Conservation (phyloP, 37 sponge, comb jelly and placozoan species). For the Mnemiopsis leidyi region DNA sequence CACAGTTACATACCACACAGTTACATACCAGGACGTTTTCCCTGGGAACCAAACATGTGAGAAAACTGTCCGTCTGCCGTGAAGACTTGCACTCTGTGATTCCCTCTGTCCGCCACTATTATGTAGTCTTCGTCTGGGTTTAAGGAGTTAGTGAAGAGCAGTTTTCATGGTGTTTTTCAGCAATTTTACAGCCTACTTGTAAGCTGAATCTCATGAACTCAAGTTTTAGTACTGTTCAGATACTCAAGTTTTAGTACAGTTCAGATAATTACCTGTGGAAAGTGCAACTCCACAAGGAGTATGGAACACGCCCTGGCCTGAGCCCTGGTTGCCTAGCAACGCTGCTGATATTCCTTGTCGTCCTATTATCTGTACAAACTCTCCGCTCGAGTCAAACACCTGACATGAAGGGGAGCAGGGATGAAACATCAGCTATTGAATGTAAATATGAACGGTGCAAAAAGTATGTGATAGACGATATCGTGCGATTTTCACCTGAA, state of each 20-base stretch:
- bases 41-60: background rate
- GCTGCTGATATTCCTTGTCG: constrained; percentile 13
- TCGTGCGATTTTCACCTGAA: too few relatives aligned
- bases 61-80: constrained; percentile 12
- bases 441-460: too few relatives aligned
- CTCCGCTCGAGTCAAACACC: constrained; percentile 32
- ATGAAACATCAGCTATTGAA: too few relatives aligned
- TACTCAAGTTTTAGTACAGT: too few relatives aligned
- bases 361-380: constrained; percentile 43
- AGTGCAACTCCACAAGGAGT: constrained; percentile 49
- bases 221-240: too few relatives aligned
- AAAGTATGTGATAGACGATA: too few relatives aligned
- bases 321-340: constrained; percentile 28
- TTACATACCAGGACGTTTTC: background rate
- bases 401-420: too few relatives aligned
- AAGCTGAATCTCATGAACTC: too few relatives aligned
- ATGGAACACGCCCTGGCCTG: constrained; percentile 44
- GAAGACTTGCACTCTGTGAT: constrained; percentile 58
- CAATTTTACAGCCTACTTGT: too few relatives aligned
- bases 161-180: too few relatives aligned
- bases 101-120: constrained; percentile 34
- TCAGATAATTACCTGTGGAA: background rate
- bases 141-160: background rate
- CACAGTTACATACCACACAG: too few relatives aligned
- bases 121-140: constrained; percentile 16